Evolutionary conservation across 2,888 invertebrate genomes (phyloP).

Genomic region (Tillus elongatus): DNA sequence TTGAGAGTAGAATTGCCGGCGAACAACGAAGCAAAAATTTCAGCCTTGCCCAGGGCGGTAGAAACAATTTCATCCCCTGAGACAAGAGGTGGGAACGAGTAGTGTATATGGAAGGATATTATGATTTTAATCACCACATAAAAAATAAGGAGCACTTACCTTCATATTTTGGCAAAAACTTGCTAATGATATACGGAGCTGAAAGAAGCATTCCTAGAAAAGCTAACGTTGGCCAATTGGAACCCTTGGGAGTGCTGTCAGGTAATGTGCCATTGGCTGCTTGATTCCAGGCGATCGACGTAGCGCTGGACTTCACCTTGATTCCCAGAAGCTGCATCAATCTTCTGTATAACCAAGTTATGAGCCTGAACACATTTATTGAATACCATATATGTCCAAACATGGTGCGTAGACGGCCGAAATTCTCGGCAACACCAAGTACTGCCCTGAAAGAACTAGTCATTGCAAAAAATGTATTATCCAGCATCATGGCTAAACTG

Average conservation of each 20-base stretch:
- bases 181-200: conserved; percentile 86
- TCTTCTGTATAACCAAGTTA: conserved; percentile 73
- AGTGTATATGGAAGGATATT: too few relatives aligned
- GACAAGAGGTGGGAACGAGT: too few relatives aligned
- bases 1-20: too few relatives aligned
- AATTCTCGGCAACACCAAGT: conserved; percentile 91
- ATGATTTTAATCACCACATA: too few relatives aligned
- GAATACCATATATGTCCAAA: conserved; percentile 83
- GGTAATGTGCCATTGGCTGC: conserved; percentile 33
- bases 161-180: conserved; percentile 60
- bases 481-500: conserved; percentile 92
- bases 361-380: conserved; percentile 68
- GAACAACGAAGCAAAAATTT: too few relatives aligned
- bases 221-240: conserved; percentile 81
- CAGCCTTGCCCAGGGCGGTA: too few relatives aligned
- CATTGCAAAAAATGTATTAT: conserved; percentile 91
- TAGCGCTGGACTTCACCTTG: conserved; percentile 35
- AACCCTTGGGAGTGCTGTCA: conserved; percentile 33
- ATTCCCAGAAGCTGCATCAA: conserved; percentile 61
- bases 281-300: conserved; percentile 41
- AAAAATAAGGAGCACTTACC: too few relatives aligned
- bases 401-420: conserved; percentile 71
- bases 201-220: conserved; percentile 84
- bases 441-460: conserved; percentile 94
- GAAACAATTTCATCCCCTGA: too few relatives aligned